Evolutionary conservation across 2,888 invertebrate genomes (phyloP).

Genomic region (Agriopis aurantiaria): DNA sequence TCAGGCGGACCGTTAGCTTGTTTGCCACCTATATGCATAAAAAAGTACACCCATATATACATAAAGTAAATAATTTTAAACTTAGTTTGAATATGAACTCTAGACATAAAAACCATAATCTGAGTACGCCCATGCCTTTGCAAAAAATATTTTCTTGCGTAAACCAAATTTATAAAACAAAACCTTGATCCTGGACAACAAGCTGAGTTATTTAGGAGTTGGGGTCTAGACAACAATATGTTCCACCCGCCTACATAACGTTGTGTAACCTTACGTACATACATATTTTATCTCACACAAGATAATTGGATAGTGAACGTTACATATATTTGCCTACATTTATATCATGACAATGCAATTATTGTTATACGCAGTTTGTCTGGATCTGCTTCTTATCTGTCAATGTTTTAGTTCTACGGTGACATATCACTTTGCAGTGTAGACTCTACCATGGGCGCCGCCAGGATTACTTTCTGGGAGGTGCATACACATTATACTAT

Average conservation of each 20-base stretch:
- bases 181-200: neutral
- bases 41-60: no score
- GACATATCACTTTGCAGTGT: neutral
- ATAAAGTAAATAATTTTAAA: no score
- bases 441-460: no score
- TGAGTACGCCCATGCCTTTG: no score
- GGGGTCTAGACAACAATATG: slow-evolving; percentile 11
- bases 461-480: no score
- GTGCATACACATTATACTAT: no score
- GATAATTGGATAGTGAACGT: slow-evolving; percentile 14
- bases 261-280: neutral
- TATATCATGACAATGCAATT: neutral
- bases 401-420: neutral
- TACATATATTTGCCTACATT: neutral
- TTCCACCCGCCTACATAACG: slow-evolving; percentile 6
- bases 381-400: neutral
- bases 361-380: neutral
- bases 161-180: neutral
- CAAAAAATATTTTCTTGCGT: no score
- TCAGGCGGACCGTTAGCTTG: no score
- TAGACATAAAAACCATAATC: no score
- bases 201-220: neutral
- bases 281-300: slow-evolving; percentile 7
- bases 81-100: no score
- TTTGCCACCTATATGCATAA: no score